These are phyloP conservation scores for Horisme vitalbata DNA, from an alignment of 2,888 invertebrate species.

Conservation along the genomic window DNA sequence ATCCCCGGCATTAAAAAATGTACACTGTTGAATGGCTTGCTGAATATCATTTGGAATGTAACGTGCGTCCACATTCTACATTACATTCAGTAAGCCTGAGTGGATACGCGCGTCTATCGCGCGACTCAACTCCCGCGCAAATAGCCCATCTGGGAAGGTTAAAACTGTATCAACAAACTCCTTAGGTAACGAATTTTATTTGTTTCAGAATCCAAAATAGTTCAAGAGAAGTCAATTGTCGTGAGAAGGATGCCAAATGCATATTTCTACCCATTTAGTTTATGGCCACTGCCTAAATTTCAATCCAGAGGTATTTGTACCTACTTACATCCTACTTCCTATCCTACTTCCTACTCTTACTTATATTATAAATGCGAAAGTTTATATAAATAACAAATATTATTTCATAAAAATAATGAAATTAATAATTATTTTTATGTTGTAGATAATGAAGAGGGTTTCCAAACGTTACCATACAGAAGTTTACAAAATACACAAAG, in stretches of 20 bases:
- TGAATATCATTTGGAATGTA: too few relatives aligned
- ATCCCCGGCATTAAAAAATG: too few relatives aligned
- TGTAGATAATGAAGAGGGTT: slow-evolving; percentile 48
- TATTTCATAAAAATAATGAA: background rate
- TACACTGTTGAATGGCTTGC: too few relatives aligned
- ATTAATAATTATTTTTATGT: slow-evolving; percentile 22
- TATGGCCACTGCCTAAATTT: slow-evolving; percentile 70
- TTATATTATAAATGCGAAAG: too few relatives aligned
- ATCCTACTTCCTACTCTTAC: background rate
- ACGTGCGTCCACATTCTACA: too few relatives aligned
- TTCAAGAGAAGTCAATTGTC: slow-evolving; percentile 60
- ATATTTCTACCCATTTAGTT: slow-evolving; percentile 65
- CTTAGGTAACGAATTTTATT: slow-evolving; percentile 2
- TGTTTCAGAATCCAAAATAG: slow-evolving; percentile 61
- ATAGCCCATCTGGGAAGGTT: too few relatives aligned
- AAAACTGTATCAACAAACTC: too few relatives aligned
- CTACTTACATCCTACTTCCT: too few relatives aligned
- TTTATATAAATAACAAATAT: too few relatives aligned
- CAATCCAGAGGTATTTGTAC: slow-evolving; percentile 58
- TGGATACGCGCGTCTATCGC: too few relatives aligned
- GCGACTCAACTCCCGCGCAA: too few relatives aligned
- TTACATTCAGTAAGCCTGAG: too few relatives aligned
- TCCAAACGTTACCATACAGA: slow-evolving; percentile 42
- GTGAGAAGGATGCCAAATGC: slow-evolving; percentile 61
- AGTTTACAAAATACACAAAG: slow-evolving; percentile 43